These are phyloP conservation scores for Pseudomugil tenellus DNA, from an alignment of 2,797 vertebrate species.

Conservation along the genomic window DNA sequence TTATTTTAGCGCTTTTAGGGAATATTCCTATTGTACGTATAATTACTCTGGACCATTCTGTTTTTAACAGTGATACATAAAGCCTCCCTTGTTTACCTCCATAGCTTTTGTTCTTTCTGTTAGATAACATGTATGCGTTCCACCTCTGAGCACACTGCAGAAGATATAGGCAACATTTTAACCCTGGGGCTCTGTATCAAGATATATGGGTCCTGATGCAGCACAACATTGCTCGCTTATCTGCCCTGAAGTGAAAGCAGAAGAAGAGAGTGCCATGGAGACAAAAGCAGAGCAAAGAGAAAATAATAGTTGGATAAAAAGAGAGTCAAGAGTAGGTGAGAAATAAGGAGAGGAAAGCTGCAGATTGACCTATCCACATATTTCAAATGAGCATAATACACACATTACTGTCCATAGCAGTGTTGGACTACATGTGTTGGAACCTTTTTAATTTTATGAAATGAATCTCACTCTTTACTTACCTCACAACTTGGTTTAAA, in stretches of 20 bases:
- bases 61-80: conserved; percentile 40
- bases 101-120: conserved; percentile 47
- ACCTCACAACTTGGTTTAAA: conserved; percentile 17
- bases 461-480: background rate
- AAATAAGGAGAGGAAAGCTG: conserved; percentile 23
- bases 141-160: conserved; percentile 36
- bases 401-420: conserved; percentile 50
- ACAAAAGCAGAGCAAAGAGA: background rate
- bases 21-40: no score
- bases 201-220: conserved; percentile 54
- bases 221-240: conserved; percentile 48
- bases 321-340: background rate
- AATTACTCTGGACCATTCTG: no score
- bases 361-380: conserved; percentile 55
- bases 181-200: conserved; percentile 42
- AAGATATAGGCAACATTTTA: conserved; percentile 61
- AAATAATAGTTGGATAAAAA: background rate
- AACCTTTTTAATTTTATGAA: conserved; percentile 15
- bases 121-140: conserved; percentile 52
- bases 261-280: conserved; percentile 2
- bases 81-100: conserved; percentile 53
- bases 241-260: conserved; percentile 28
- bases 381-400: conserved; percentile 62
- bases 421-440: conserved; percentile 25
- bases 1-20: no score